These are phyloP conservation scores for Hippocampus guttulatus DNA, from an alignment of 2,113 vertebrate genomes.

Conservation along the genomic window DNA sequence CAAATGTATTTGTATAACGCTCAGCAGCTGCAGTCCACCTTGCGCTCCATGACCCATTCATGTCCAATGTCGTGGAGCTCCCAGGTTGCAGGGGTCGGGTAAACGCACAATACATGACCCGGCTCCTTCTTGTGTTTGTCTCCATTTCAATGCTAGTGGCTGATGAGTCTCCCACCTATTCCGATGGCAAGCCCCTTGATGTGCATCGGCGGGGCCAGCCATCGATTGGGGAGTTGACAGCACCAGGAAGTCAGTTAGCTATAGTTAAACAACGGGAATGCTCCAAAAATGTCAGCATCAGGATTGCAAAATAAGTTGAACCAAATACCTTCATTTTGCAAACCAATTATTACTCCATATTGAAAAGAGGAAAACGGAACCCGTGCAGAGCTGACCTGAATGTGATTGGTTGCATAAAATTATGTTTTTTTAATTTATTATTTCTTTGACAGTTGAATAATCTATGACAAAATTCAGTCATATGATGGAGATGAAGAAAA, in stretches of 20 bases:
- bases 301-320: neutral
- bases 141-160: too few species aligned
- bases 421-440: neutral
- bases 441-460: neutral
- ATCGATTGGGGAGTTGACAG: neutral
- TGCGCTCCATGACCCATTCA: too few species aligned
- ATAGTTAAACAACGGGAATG: neutral
- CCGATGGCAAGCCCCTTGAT: too few species aligned
- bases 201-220: neutral
- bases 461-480: neutral
- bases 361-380: neutral
- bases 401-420: neutral
- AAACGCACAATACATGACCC: too few species aligned
- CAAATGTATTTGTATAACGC: too few species aligned
- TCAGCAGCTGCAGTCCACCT: too few species aligned
- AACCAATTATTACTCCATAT: neutral
- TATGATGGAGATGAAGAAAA: neutral
- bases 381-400: neutral
- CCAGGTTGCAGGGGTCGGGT: too few species aligned
- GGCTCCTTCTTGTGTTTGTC: too few species aligned
- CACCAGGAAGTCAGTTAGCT: neutral
- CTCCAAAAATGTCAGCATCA: neutral
- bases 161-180: too few species aligned
- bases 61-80: too few species aligned
- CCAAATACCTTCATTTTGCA: neutral